These are phyloP conservation scores for Myotis davidii DNA, from an alignment of 2,113 vertebrate species.

Conservation along the genomic window DNA sequence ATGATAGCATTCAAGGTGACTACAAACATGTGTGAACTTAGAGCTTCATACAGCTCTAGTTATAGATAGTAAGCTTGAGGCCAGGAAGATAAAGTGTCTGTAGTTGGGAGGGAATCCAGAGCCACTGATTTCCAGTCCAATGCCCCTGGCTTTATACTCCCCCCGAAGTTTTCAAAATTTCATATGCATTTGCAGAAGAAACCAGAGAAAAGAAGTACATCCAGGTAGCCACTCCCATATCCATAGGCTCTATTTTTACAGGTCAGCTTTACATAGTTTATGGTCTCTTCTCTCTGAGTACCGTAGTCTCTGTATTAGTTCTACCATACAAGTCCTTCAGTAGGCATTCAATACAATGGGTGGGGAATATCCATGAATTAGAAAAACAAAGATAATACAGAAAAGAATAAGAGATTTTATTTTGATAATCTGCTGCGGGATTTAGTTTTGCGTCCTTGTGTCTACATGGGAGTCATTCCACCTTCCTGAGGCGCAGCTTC, in stretches of 20 bases:
- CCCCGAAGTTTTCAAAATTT: neutral
- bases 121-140: neutral
- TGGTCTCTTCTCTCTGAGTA: neutral
- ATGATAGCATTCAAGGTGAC: neutral
- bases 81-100: neutral
- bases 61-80: neutral
- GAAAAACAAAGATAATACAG: neutral
- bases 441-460: too few relatives aligned
- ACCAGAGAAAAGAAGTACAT: neutral
- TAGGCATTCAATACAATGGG: neutral
- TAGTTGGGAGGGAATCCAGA: neutral
- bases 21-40: neutral
- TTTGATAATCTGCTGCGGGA: too few relatives aligned
- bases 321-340: neutral
- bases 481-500: too few relatives aligned
- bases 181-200: neutral
- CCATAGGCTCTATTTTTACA: neutral
- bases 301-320: neutral
- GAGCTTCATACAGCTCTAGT: rapidly evolving
- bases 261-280: neutral
- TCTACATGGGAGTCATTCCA: too few relatives aligned
- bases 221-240: neutral
- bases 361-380: neutral
- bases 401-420: neutral
- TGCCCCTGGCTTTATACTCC: neutral